phyloP scores from a whole-genome alignment of 2,113 vertebrate species.

The Okapia johnstoni region DNA sequence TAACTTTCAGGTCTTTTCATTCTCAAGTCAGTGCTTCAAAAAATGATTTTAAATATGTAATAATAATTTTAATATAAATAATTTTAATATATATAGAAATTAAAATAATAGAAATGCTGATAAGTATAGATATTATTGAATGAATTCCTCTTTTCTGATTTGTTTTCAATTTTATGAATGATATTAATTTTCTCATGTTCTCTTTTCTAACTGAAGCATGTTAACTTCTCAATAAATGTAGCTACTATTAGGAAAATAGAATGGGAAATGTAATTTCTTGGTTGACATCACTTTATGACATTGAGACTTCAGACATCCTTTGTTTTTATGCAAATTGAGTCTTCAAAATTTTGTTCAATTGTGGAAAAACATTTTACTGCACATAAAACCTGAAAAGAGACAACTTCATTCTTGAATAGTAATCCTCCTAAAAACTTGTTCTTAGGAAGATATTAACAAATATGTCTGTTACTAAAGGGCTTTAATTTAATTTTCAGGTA shows the following conservation, averaged over 20 bases:
- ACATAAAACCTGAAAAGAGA: not conserved
- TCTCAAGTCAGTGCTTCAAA: not conserved
- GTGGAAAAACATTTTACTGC: not conserved
- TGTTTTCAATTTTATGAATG: not conserved
- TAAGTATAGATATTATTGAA: not conserved
- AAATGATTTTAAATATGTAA: not conserved
- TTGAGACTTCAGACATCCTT: not conserved
- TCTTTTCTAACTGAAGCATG: constrained; percentile 5
- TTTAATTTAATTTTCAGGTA: not conserved
- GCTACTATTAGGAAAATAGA: constrained; percentile 16
- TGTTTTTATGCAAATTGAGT: not conserved
- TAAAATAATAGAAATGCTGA: not conserved
- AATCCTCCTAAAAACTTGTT: not conserved
- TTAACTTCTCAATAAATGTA: constrained; percentile 15
- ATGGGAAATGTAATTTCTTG: constrained; percentile 40
- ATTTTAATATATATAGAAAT: not conserved
- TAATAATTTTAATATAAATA: not conserved
- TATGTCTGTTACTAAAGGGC: not conserved
- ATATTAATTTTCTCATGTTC: not conserved
- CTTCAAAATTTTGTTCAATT: not conserved
- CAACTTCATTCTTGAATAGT: not conserved
- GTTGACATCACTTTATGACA: constrained; percentile 2
- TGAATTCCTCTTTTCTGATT: not conserved
- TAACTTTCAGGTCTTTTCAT: not conserved
- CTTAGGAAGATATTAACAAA: not conserved